phyloP scores from a whole-genome alignment of 2,113 vertebrate genomes.

The Eonycteris spelaea region DNA sequence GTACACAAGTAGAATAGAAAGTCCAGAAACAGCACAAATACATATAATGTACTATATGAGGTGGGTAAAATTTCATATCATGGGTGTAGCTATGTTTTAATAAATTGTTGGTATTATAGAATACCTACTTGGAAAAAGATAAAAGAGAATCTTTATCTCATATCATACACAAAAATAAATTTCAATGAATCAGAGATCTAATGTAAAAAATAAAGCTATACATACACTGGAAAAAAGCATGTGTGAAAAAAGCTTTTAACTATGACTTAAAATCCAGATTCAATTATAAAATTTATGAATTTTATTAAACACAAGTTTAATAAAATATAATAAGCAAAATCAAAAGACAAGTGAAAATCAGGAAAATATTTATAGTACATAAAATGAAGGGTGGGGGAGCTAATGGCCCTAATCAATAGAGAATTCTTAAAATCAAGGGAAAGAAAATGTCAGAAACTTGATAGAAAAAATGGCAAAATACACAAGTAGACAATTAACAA shows the following conservation, averaged over 20 bases:
- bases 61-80: not conserved
- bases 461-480: not conserved
- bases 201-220: not conserved
- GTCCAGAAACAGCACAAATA: not conserved
- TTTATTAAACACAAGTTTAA: not conserved
- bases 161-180: not conserved
- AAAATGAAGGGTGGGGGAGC: not conserved
- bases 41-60: not conserved
- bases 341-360: not conserved
- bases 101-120: not conserved
- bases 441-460: not conserved
- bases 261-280: not conserved
- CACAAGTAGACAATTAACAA: not conserved
- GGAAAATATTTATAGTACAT: not conserved
- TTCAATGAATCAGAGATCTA: not conserved
- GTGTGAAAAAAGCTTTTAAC: not conserved
- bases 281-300: not conserved
- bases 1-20: not conserved
- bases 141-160: not conserved
- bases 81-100: not conserved
- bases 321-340: slow-evolving; percentile 2
- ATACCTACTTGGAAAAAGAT: not conserved
- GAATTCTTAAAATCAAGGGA: not conserved
- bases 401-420: not conserved
- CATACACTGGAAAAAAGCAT: not conserved